Evolutionary conservation across 2,797 vertebrate species (phyloP).

Genomic region (Gadopsis bispinosus): DNA sequence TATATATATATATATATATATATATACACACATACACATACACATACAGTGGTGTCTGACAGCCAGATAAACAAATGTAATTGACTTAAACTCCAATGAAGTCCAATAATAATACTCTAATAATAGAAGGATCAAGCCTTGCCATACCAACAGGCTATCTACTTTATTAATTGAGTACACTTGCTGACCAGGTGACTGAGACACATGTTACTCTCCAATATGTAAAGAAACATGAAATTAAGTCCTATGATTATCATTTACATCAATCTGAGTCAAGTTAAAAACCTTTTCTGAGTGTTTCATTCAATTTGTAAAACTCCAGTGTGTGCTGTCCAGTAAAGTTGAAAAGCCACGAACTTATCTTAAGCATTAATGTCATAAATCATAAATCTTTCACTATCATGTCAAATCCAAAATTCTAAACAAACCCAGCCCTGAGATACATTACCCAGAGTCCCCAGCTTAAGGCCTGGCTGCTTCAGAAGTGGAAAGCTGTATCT

Average conservation of each 20-base stretch:
- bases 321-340: neutral
- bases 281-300: neutral
- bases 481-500: constrained; percentile 57
- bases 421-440: constrained; percentile 35
- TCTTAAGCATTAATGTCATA: constrained; percentile 30
- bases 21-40: too few relatives aligned
- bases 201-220: neutral
- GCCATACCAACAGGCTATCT: neutral
- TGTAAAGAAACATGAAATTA: neutral
- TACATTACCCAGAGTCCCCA: constrained; percentile 55
- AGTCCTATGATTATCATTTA: neutral
- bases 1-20: too few relatives aligned
- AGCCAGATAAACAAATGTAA: constrained; percentile 38
- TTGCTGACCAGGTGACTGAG: constrained; percentile 11
- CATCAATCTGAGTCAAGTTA: neutral
- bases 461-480: constrained; percentile 54
- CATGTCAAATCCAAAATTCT: constrained; percentile 17
- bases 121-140: neutral
- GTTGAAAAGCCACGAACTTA: neutral
- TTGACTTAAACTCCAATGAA: constrained; percentile 21
- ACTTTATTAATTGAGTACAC: constrained; percentile 7
- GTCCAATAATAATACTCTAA: neutral
- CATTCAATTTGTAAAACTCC: neutral
- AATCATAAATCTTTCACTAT: constrained; percentile 37
- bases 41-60: neutral